Conservation (phyloP, 2,797 vertebrate species). For the Labroides dimidiatus region DNA sequence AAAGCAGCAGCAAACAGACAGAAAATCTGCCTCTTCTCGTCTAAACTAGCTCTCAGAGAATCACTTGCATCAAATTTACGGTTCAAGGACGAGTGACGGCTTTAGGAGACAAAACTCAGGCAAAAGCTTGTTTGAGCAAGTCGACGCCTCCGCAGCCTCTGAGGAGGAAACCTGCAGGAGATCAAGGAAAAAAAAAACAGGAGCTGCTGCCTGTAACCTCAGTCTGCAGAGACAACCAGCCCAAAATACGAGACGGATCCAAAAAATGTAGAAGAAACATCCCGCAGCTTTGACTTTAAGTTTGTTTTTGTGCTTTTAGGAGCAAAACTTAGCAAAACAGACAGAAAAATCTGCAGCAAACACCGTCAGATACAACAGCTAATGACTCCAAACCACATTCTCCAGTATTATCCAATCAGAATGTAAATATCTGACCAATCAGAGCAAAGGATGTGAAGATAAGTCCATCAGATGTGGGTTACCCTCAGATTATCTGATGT, state of each 20-base stretch:
- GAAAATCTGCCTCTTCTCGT: neutral
- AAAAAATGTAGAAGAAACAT: neutral
- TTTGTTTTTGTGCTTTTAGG: too few relatives aligned
- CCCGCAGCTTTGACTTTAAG: neutral
- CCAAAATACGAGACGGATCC: neutral
- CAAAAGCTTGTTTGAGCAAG: conserved; percentile 1
- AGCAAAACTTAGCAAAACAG: too few relatives aligned
- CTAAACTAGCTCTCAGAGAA: neutral
- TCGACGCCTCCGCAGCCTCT: neutral
- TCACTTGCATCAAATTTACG: neutral
- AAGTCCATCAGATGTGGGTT: too few relatives aligned
- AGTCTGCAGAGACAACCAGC: neutral
- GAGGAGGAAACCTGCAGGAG: neutral
- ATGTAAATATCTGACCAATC: too few relatives aligned
- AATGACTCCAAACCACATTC: neutral
- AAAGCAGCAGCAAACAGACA: neutral
- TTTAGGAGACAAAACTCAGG: conserved; percentile 9
- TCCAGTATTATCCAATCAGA: too few relatives aligned
- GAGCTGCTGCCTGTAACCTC: neutral
- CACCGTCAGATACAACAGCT: neutral
- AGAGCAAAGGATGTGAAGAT: too few relatives aligned
- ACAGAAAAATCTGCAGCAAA: too few relatives aligned
- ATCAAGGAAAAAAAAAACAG: neutral
- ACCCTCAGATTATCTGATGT: too few relatives aligned
- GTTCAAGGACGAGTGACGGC: neutral